phyloP scores from a whole-genome alignment of 2,797 vertebrate species.

The Dicrostonyx torquatus region DNA sequence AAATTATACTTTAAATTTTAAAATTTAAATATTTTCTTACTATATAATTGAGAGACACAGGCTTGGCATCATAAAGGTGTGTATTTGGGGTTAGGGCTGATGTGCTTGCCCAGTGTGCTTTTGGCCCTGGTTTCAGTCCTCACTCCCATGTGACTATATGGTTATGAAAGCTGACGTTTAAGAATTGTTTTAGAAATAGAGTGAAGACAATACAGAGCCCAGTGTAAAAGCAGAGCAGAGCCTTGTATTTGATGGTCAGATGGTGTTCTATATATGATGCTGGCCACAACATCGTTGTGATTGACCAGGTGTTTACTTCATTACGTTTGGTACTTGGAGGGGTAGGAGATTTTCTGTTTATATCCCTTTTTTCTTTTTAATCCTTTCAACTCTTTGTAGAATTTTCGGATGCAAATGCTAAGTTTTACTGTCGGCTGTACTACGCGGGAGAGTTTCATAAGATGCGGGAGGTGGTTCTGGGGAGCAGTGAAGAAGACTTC shows the following conservation, averaged over 20 bases:
- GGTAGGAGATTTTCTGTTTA: conserved; percentile 22
- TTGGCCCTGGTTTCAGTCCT: neutral
- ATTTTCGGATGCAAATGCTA: conserved; percentile 97
- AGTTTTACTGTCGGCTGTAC: conserved; percentile 99
- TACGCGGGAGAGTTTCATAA: conserved; percentile 97
- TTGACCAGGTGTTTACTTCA: neutral
- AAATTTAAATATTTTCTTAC: conserved; percentile 10
- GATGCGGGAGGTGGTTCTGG: conserved; percentile 97
- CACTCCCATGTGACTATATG: neutral
- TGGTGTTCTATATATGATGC: neutral
- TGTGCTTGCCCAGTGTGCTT: neutral
- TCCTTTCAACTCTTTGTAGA: conserved; percentile 85
- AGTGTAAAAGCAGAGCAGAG: conserved; percentile 5
- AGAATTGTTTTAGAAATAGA: neutral
- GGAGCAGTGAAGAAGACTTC: conserved; percentile 96
- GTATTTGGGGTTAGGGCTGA: neutral
- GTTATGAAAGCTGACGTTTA: neutral
- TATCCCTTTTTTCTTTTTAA: too few relatives aligned
- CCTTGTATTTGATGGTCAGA: neutral
- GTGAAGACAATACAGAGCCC: neutral
- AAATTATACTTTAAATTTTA: conserved; percentile 27
- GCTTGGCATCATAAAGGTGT: neutral
- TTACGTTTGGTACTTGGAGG: neutral
- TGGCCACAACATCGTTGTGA: neutral
- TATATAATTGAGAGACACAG: neutral